phyloP scores from a whole-genome alignment of 2,888 invertebrate genomes.

The Drosophila engyochracea region DNA sequence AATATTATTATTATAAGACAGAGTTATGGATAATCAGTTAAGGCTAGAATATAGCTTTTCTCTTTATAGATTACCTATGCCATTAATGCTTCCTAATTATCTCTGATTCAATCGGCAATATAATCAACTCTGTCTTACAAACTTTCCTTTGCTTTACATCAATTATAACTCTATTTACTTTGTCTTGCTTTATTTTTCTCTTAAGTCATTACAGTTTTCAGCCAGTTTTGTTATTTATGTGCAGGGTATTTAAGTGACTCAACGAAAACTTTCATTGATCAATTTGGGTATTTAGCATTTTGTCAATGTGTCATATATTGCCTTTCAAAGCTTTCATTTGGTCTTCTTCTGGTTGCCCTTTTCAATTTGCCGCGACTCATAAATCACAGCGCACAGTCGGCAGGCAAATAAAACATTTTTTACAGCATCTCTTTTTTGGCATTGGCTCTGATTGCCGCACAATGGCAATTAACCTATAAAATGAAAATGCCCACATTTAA shows the following conservation, averaged over 20 bases:
- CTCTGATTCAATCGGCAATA: not conserved
- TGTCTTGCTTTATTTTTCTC: not conserved
- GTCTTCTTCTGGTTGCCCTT: conserved; percentile 26
- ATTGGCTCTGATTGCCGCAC: conserved; percentile 71
- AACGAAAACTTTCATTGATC: conserved; percentile 60
- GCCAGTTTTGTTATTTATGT: not conserved
- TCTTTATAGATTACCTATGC: not conserved
- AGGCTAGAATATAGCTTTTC: not conserved
- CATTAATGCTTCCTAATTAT: not conserved
- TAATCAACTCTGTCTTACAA: not conserved
- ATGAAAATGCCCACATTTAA: conserved; percentile 73
- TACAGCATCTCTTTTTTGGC: conserved; percentile 53
- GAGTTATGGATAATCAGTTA: not conserved
- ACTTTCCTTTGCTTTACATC: not conserved
- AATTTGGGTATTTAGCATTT: conserved; percentile 72
- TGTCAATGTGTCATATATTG: conserved; percentile 63
- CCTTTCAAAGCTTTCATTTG: conserved; percentile 14
- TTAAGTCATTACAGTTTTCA: not conserved
- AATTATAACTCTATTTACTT: not conserved
- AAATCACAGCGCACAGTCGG: conserved; percentile 54
- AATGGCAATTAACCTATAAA: conserved; percentile 80
- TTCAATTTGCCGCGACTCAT: conserved; percentile 58
- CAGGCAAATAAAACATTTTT: conserved; percentile 65
- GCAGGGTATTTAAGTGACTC: conserved; percentile 34
- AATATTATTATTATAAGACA: not conserved